Conservation (phyloP, 2,888 invertebrate genomes). For the Eilema caniola region DNA sequence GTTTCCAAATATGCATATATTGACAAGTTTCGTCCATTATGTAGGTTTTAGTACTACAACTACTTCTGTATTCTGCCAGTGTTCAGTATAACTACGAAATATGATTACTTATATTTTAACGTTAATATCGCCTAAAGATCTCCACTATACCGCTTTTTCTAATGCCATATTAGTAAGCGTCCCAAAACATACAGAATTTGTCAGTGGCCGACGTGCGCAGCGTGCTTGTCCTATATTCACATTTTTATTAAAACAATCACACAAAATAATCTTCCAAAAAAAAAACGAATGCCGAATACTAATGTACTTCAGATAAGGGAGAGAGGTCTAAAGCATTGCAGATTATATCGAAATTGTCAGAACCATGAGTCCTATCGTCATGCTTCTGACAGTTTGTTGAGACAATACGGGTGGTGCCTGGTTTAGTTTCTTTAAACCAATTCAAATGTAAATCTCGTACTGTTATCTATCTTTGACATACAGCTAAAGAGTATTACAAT, state of each 20-base stretch:
- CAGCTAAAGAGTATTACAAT: background rate
- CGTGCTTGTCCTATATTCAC: slow-evolving; percentile 30
- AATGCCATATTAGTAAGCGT: slow-evolving; percentile 34
- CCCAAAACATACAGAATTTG: slow-evolving; percentile 32
- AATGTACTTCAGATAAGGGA: slow-evolving; percentile 33
- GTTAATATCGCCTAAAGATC: background rate
- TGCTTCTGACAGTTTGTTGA: background rate
- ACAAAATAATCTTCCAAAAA: slow-evolving; percentile 40
- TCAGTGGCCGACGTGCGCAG: slow-evolving; percentile 27
- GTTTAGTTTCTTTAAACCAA: background rate
- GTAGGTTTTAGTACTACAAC: background rate
- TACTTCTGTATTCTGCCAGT: background rate
- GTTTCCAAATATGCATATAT: too few species aligned
- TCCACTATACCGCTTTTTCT: slow-evolving; percentile 13
- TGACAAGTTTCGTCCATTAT: background rate
- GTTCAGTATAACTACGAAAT: background rate
- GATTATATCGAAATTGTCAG: slow-evolving; percentile 22
- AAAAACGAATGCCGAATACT: slow-evolving; percentile 38
- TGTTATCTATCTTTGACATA: background rate
- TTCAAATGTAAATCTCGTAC: background rate
- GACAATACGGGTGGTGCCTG: background rate
- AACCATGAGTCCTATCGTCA: background rate
- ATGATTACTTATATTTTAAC: background rate
- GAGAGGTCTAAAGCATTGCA: slow-evolving; percentile 32
- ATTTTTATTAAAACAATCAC: slow-evolving; percentile 49